Evolutionary conservation across 2,888 invertebrate species (phyloP).

Genomic region (Xestia sexstrigata): DNA sequence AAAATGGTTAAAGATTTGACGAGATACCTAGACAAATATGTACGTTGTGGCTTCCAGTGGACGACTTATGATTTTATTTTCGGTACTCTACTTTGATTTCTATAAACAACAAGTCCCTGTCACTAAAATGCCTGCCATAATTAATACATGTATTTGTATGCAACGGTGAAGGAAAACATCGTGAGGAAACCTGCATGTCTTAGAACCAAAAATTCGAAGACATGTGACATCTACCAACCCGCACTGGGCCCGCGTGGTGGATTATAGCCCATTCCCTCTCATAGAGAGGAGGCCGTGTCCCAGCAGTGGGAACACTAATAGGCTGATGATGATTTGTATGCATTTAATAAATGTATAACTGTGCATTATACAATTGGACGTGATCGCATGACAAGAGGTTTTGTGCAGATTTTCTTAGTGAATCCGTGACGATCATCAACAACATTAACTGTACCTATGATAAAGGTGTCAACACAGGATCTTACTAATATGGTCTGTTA

Average conservation of each 20-base stretch:
- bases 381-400: not conserved
- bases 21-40: not conserved
- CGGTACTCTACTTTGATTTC: not conserved
- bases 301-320: too few species aligned
- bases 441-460: slow-evolving; percentile 1
- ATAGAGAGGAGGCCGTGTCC: too few species aligned
- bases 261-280: too few species aligned
- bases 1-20: slow-evolving; percentile 10
- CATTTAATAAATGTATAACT: not conserved
- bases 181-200: too few species aligned
- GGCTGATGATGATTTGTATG: too few species aligned
- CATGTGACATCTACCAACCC: too few species aligned
- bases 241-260: too few species aligned
- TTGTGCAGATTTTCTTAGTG: not conserved
- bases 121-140: not conserved
- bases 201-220: too few species aligned
- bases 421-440: slow-evolving; percentile 13
- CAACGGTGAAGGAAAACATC: too few species aligned
- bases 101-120: not conserved
- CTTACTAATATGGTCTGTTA: not conserved
- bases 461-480: slow-evolving; percentile 14
- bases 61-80: not conserved
- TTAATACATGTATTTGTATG: not conserved
- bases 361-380: slow-evolving; percentile 6
- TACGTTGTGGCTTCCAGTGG: not conserved